These are phyloP conservation scores for Nothocercus nigrocapillus DNA, from an alignment of 2,113 vertebrate genomes.

Conservation along the genomic window DNA sequence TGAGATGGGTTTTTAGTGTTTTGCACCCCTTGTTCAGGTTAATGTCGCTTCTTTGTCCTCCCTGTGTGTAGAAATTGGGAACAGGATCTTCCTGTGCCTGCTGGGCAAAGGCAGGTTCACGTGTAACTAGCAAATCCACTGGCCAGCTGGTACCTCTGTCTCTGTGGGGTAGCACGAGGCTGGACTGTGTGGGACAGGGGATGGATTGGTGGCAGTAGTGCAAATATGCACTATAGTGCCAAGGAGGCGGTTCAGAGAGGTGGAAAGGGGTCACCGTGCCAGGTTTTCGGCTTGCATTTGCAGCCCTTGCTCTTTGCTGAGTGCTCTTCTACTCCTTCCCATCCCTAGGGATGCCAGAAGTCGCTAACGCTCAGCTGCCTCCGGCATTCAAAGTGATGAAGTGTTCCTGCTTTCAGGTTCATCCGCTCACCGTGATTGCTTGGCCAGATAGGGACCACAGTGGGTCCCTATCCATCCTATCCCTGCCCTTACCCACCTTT, in stretches of 20 bases:
- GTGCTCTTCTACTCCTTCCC: background rate
- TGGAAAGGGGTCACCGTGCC: background rate
- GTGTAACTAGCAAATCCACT: background rate
- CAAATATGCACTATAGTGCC: accelerated
- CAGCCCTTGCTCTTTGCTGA: accelerated
- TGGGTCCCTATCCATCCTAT: background rate
- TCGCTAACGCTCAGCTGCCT: accelerated
- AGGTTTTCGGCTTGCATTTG: accelerated
- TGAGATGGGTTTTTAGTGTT: background rate
- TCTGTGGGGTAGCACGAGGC: background rate
- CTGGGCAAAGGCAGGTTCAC: background rate
- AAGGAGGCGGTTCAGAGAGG: background rate
- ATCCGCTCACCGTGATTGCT: accelerated
- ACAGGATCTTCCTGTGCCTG: background rate
- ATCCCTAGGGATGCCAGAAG: background rate
- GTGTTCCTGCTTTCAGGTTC: background rate
- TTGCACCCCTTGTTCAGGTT: background rate
- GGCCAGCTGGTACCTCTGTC: background rate
- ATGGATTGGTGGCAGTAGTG: background rate
- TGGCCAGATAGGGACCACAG: accelerated
- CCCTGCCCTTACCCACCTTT: background rate
- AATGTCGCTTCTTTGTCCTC: accelerated
- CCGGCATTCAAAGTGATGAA: background rate
- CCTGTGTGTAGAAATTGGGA: accelerated
- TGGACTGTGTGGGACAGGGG: background rate